These are phyloP conservation scores for Ferrisia virgata DNA, from an alignment of 2,888 invertebrate species.

Conservation along the genomic window DNA sequence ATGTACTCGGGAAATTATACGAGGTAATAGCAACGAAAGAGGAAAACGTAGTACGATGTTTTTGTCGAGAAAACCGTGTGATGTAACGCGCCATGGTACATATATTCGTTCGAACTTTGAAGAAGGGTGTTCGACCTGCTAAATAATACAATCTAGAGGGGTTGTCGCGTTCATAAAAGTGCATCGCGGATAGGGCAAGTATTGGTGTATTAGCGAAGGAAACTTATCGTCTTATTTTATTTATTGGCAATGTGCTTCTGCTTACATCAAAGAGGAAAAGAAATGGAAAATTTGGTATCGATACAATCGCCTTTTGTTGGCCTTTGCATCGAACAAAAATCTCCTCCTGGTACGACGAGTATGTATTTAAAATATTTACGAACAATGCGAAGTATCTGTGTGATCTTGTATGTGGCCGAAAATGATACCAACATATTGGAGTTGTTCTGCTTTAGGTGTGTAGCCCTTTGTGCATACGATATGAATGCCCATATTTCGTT, in stretches of 20 bases:
- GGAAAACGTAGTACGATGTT: background rate
- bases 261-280: background rate
- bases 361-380: background rate
- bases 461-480: too few species aligned
- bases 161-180: background rate
- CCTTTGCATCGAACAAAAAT: background rate
- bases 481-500: too few species aligned
- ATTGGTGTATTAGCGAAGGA: background rate
- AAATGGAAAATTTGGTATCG: background rate
- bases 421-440: background rate
- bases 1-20: background rate
- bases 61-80: background rate
- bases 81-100: background rate
- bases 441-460: background rate
- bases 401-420: background rate
- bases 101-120: background rate
- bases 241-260: background rate
- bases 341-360: background rate
- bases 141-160: background rate
- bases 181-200: background rate
- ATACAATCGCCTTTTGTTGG: background rate
- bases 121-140: background rate
- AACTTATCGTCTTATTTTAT: background rate
- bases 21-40: background rate
- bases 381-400: background rate